Percentiles rank a stretch among this genome's conserved stretches.
Conservation (phyloP, 53 echinoderm and acorn worm genomes). For the Holothuria leucospilota region DNA sequence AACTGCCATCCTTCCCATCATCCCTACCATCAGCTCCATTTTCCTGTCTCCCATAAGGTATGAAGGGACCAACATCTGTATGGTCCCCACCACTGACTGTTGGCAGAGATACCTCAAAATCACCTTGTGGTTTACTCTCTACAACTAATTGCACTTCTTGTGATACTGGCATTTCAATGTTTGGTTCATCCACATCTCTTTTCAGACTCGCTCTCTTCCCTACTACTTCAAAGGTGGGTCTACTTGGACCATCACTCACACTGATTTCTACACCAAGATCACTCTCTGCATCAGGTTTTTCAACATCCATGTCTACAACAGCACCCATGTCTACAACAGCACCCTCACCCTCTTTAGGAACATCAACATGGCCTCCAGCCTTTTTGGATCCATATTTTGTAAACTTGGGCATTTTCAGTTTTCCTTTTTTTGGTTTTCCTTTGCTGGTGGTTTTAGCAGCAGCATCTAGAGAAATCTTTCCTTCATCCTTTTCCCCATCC, state of each 20-base stretch:
- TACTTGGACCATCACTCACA: neutral
- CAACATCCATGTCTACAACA: neutral
- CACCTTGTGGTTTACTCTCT: slow-evolving; percentile 20
- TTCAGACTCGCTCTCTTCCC: slow-evolving; percentile 44
- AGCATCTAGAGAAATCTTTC: neutral
- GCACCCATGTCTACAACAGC: neutral
- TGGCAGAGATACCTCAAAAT: too few relatives aligned
- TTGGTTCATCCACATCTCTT: neutral
- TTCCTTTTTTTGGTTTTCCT: slow-evolving; percentile 5
- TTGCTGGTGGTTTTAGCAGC: neutral
- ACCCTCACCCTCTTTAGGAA: neutral
- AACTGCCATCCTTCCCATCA: too few relatives aligned
- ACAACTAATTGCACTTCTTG: neutral
- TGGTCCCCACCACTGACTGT: too few relatives aligned
- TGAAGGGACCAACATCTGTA: too few relatives aligned
- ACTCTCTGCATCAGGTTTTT: neutral
- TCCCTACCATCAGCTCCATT: too few relatives aligned
- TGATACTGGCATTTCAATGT: slow-evolving; percentile 15
- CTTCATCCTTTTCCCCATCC: neutral
- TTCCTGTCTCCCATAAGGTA: too few relatives aligned
- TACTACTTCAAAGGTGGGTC: slow-evolving; percentile 2
- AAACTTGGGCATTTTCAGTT: slow-evolving; percentile 27
- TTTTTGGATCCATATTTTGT: slow-evolving; percentile 24
- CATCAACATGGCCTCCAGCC: neutral
- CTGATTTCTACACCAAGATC: neutral